Percentiles rank a stretch among this genome's conserved stretches.
phyloP scores from a whole-genome alignment of 2,888 invertebrate genomes.

The Ctenicera cuprea region DNA sequence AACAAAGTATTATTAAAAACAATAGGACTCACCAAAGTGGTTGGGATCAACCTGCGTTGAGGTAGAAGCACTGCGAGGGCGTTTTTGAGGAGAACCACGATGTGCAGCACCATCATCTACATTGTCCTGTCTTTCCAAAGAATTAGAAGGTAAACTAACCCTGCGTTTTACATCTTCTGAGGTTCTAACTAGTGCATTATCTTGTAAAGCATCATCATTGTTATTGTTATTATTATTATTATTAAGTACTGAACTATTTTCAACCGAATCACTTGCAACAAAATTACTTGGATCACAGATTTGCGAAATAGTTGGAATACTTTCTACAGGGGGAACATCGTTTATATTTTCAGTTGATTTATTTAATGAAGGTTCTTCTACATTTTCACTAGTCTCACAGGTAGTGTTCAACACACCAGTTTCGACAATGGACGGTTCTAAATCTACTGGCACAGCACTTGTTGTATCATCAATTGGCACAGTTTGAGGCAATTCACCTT shows the following conservation, averaged over 20 bases:
- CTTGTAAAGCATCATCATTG: constrained; percentile 41
- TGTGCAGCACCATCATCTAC: constrained; percentile 70
- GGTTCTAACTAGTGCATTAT: constrained; percentile 38
- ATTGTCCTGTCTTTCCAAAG: constrained; percentile 66
- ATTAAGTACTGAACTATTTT: constrained; percentile 54
- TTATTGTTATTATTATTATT: constrained; percentile 48
- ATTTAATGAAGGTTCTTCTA: constrained; percentile 23
- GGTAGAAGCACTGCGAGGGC: constrained; percentile 87
- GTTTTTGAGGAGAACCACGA: constrained; percentile 78
- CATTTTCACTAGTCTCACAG: constrained; percentile 41
- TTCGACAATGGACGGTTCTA: constrained; percentile 73
- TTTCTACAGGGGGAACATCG: constrained; percentile 72
- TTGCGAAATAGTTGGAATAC: constrained; percentile 83
- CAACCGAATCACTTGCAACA: constrained; percentile 57
- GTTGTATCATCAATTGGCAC: constrained; percentile 66
- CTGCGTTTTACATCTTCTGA: constrained; percentile 70
- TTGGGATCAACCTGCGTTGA: constrained; percentile 90
- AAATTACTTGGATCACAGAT: constrained; percentile 82
- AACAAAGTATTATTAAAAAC: no score
- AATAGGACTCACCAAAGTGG: constrained; percentile 82
- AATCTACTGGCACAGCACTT: constrained; percentile 73
- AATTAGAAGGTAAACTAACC: constrained; percentile 77
- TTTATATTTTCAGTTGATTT: constrained; percentile 16
- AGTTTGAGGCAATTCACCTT: constrained; percentile 55
- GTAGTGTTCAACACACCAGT: constrained; percentile 62